Percentiles rank a stretch among this genome's conserved stretches.
phyloP scores from a whole-genome alignment of 2,797 vertebrate genomes.

The Siniperca undulata region DNA sequence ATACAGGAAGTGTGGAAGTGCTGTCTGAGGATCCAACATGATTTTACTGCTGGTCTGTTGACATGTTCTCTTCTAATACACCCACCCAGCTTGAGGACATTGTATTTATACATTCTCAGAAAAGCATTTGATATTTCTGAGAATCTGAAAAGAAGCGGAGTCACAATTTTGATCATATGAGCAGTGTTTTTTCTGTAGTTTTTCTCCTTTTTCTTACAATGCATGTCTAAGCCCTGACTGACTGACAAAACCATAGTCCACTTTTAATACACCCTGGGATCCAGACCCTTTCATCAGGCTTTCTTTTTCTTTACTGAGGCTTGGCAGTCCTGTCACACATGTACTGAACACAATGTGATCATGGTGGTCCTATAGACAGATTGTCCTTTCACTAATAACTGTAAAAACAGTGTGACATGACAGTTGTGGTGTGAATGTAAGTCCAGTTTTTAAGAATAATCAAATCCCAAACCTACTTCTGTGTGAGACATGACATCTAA shows the following conservation, averaged over 20 bases:
- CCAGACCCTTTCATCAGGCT: conserved; percentile 26
- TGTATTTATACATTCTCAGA: conserved; percentile 35
- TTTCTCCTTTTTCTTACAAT: conserved; percentile 4
- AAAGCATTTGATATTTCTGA: conserved; percentile 44
- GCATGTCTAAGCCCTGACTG: conserved; percentile 26
- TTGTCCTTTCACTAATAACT: conserved; percentile 28
- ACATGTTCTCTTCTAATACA: conserved; percentile 34
- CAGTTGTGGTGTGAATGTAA: conserved; percentile 3
- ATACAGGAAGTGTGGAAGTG: conserved; percentile 47
- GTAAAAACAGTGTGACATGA: conserved; percentile 9
- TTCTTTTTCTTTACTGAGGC: conserved; percentile 24
- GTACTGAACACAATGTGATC: conserved; percentile 20
- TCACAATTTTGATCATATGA: conserved; percentile 19
- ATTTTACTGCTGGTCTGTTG: conserved; percentile 49
- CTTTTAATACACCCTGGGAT: conserved; percentile 38
- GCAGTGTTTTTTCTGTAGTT: conserved; percentile 18
- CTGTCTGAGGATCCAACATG: conserved; percentile 34
- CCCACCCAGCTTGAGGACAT: conserved; percentile 23
- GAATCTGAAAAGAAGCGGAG: conserved; percentile 24
- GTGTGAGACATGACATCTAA: not conserved
- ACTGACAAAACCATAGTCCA: conserved; percentile 45
- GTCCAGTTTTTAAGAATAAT: conserved; percentile 15
- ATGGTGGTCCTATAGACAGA: conserved; percentile 29
- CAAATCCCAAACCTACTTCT: conserved; percentile 9
- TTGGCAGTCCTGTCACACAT: conserved; percentile 37